phyloP scores from a whole-genome alignment of 2,797 vertebrate species.

The Crocodylus rhombifer region DNA sequence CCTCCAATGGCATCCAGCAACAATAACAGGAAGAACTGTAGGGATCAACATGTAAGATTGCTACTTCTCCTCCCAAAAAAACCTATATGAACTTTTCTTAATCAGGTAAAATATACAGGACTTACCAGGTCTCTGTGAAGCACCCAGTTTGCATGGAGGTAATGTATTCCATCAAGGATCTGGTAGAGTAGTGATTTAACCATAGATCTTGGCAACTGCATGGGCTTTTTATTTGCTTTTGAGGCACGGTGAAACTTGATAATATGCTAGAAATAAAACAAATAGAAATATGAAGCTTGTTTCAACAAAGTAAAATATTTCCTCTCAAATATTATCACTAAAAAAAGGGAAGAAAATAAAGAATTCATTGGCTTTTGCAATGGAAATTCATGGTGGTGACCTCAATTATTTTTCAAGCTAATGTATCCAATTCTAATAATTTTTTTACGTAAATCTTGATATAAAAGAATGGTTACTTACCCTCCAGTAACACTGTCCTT shows the following conservation, averaged over 20 bases:
- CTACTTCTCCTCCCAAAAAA: background rate
- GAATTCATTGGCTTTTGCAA: slow-evolving; percentile 9
- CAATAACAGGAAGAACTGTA: slow-evolving; percentile 72
- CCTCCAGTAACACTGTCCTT: background rate
- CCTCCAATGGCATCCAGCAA: slow-evolving; percentile 48
- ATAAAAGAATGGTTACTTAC: slow-evolving; percentile 48
- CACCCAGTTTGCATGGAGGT: slow-evolving; percentile 89
- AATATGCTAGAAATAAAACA: slow-evolving; percentile 85
- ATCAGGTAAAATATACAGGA: slow-evolving; percentile 20
- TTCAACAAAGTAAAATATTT: background rate
- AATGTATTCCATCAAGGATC: slow-evolving; percentile 90
- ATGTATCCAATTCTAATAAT: background rate
- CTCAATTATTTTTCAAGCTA: background rate
- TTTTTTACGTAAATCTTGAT: slow-evolving; percentile 9
- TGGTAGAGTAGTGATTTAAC: slow-evolving; percentile 89
- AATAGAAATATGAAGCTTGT: slow-evolving; percentile 64
- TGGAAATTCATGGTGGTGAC: background rate
- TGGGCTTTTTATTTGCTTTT: slow-evolving; percentile 90
- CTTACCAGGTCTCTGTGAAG: slow-evolving; percentile 88
- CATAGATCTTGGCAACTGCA: slow-evolving; percentile 89
- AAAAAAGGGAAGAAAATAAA: slow-evolving; percentile 59
- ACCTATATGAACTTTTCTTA: background rate
- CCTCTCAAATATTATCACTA: slow-evolving; percentile 23
- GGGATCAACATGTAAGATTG: slow-evolving; percentile 46
- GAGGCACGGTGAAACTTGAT: slow-evolving; percentile 90